Evolutionary conservation across 2,888 invertebrate species (phyloP), one percentile per base, ranked within the genome.

Genomic region (Rotaria magnacalcarata): DNA sequence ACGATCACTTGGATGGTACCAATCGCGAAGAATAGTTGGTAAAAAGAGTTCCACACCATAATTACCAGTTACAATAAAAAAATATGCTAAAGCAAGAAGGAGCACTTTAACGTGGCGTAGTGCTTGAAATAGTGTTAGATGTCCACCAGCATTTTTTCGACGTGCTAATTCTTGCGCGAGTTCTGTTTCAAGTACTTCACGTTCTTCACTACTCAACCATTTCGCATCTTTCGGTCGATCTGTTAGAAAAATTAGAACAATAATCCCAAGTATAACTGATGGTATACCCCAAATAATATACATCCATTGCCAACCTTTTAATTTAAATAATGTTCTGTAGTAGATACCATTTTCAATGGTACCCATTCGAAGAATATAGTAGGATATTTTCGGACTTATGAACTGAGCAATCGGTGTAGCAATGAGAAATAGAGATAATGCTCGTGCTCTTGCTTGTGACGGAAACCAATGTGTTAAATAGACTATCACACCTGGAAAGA

Each of bases 391-490:
- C 24, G 80, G 80, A 80, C 80, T 80, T n/a, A 80, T n/a, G 7
- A 80, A 43, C n/a, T 80, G 80, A 47, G 80, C 80, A 8, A 80
- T 47, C 1, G 80, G 80, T n/a, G 80, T 43, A n/a, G 80, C 80
- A 24, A 43, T 80, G 24, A 80, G 24, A 47, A 80, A 80, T n/a
- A 43, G 47, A n/a, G 80, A 43, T 10, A 80, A 24, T n/a, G 80
- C 80, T 47, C 80, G 80, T 19, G 80, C 80, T 80, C 47, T 43
- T 47, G 80, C 43, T 80, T 47, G 8, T n/a, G 2, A n/a, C 8
- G 80, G 80, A 80, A 80, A 80, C 80, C 80, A 80, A 80, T 80
- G 80, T 11, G 80, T 80, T n/a, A 80, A 80, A 47, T 80, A 80
- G n/a, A 80, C 80, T 11, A 80, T 47, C 14, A 80, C 80, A n/a